Conservation (phyloP, 2,113 vertebrate genomes). For the Pycnonotus jocosus region DNA sequence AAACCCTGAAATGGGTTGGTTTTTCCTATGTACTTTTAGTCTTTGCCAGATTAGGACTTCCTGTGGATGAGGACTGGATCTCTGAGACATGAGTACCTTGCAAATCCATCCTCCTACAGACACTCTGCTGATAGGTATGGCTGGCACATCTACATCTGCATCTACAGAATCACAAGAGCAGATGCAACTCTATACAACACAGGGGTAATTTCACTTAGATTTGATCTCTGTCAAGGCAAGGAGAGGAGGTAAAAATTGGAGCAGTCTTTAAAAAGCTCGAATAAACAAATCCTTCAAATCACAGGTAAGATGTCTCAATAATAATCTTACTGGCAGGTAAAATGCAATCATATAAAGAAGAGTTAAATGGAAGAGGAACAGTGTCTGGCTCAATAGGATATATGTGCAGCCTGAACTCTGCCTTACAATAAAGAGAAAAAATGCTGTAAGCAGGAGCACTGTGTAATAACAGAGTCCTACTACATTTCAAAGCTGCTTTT, state of each 20-base stretch:
- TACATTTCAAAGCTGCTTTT: slow-evolving; percentile 48
- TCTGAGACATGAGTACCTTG: background rate
- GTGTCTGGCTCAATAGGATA: background rate
- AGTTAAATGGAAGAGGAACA: slow-evolving; percentile 12
- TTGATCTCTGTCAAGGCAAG: background rate
- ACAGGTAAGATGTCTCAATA: background rate
- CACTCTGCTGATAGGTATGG: background rate
- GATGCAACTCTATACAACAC: background rate
- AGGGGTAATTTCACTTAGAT: background rate
- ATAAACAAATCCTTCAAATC: slow-evolving; percentile 20
- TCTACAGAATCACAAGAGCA: background rate
- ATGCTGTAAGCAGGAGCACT: background rate
- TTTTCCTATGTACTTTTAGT: background rate
- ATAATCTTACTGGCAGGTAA: background rate
- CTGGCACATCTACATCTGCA: background rate
- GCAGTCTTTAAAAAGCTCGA: background rate
- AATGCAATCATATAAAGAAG: slow-evolving; percentile 8
- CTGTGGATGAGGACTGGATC: background rate
- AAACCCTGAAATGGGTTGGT: background rate
- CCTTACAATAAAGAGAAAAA: slow-evolving; percentile 51
- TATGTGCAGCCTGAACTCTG: slow-evolving; percentile 24
- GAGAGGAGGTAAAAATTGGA: background rate
- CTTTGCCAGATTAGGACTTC: background rate
- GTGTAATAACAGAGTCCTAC: slow-evolving; percentile 1
- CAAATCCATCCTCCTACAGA: background rate